Percentiles rank a stretch among this genome's conserved stretches.
Evolutionary conservation across 2,888 invertebrate genomes (phyloP).

Genomic region (Cryptosula pallasiana): DNA sequence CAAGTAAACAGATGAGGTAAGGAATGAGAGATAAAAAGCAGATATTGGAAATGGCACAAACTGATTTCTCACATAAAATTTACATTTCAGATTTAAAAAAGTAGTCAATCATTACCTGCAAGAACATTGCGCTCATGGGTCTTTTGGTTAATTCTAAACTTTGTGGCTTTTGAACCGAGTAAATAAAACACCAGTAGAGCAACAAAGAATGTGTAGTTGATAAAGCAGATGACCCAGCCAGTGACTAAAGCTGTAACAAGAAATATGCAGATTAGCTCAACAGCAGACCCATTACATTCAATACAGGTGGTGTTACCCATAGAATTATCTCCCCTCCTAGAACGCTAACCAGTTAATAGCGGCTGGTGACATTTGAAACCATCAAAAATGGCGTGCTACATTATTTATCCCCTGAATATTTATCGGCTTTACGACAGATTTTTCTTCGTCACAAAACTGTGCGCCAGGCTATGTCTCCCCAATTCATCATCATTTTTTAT

Average conservation of each 20-base stretch:
- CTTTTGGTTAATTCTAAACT: slow-evolving; percentile 60
- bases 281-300: too few relatives aligned
- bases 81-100: not conserved
- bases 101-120: slow-evolving; percentile 61
- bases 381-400: too few relatives aligned
- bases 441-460: too few relatives aligned
- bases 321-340: too few relatives aligned
- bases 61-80: slow-evolving; percentile 35
- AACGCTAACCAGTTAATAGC: too few relatives aligned
- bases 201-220: slow-evolving; percentile 70
- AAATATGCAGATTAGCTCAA: not conserved
- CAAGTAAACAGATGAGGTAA: not conserved
- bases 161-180: slow-evolving; percentile 74
- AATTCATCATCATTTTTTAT: too few relatives aligned
- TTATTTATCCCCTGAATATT: too few relatives aligned
- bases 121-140: slow-evolving; percentile 71
- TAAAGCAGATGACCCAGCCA: slow-evolving; percentile 71
- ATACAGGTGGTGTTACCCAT: too few relatives aligned
- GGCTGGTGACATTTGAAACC: too few relatives aligned
- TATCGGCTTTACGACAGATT: too few relatives aligned
- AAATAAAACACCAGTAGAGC: slow-evolving; percentile 73
- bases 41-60: not conserved
- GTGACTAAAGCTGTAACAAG: slow-evolving; percentile 61
- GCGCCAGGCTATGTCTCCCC: too few relatives aligned
- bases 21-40: not conserved